Percentiles rank a stretch among this genome's conserved stretches.
These are phyloP conservation scores for Chrysolina oricalcia DNA, from an alignment of 2,888 invertebrate species.

Conservation along the genomic window DNA sequence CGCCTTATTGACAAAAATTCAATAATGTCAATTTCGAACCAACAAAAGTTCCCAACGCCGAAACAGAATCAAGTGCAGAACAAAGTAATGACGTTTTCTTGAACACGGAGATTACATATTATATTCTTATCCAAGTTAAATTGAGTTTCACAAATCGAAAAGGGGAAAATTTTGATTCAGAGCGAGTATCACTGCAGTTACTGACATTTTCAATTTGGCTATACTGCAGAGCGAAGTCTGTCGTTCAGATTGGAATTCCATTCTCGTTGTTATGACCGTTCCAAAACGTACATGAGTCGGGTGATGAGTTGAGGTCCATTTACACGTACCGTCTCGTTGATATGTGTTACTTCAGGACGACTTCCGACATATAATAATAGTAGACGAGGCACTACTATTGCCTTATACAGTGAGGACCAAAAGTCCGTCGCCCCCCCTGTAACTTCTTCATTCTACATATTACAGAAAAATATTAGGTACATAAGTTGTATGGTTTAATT, in stretches of 20 bases:
- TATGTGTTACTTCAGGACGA: too few relatives aligned
- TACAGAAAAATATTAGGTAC: too few relatives aligned
- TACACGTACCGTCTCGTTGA: not conserved
- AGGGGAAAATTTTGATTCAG: slow-evolving; percentile 4
- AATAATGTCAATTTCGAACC: not conserved
- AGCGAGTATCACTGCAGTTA: not conserved
- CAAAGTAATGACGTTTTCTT: not conserved
- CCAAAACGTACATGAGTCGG: not conserved
- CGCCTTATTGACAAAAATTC: not conserved
- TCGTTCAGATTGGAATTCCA: not conserved
- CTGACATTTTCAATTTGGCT: slow-evolving; percentile 14
- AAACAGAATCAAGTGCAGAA: not conserved
- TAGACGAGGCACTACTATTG: too few relatives aligned
- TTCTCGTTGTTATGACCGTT: not conserved
- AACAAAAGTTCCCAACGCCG: not conserved
- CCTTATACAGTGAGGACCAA: too few relatives aligned
- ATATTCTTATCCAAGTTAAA: not conserved
- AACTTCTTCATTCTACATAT: too few relatives aligned
- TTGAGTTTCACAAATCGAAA: not conserved
- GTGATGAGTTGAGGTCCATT: not conserved
- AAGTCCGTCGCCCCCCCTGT: too few relatives aligned
- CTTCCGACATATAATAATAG: too few relatives aligned
- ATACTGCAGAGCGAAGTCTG: not conserved
- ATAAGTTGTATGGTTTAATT: too few relatives aligned
- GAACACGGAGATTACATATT: not conserved